Evolutionary conservation across 2,797 vertebrate genomes (phyloP), one percentile per base, ranked within the genome.

Genomic region (Pseudocheirus occidentalis): DNA sequence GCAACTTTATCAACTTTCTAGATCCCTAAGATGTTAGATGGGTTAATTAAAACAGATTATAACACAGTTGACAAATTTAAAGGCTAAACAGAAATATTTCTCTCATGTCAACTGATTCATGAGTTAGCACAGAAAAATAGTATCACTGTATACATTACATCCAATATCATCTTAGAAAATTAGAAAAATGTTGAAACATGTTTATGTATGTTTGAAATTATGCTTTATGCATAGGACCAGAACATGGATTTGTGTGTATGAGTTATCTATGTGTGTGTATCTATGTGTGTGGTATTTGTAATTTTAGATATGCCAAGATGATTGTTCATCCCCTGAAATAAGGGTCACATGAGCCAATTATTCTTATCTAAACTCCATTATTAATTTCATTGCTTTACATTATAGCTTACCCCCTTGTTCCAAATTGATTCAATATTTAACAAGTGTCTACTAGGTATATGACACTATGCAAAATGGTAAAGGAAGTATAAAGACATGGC

Each of bases 11-110:
- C 91, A 94, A 55, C n/a, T 90, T 55, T 90, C 50, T 90, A 53
- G 12, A 46, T 31, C 89, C 93, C 90, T 92, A 94, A 96, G 92
- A 34, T 97, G n/a, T 52, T 91, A 59, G 28, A 53, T 95, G 73
- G 59, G 92, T 97, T 97, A 96, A 97, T 97, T 98, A 96, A 96
- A 95, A 97, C 96, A 95, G 93, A 96, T 94, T 95, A 73, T 31
- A 93, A 95, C 90, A 93, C 46, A 95, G 87, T 53, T n/a, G 28
- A 89, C 90, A 97, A 93, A 96, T 29, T 96, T 94, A 95, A 95
- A 97, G 57, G 81, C 53, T 95, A 90, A 97, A 93, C 73, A 93
- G 89, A 0, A 53, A 94, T 81, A n/a, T 29, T 95, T 92, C 31
- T 46, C 34, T 90, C 24, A 9, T 92, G 55, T 94, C 91, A 92